These are phyloP conservation scores for Myotis pilosus DNA, from an alignment of 2,797 vertebrate genomes.

Conservation along the genomic window DNA sequence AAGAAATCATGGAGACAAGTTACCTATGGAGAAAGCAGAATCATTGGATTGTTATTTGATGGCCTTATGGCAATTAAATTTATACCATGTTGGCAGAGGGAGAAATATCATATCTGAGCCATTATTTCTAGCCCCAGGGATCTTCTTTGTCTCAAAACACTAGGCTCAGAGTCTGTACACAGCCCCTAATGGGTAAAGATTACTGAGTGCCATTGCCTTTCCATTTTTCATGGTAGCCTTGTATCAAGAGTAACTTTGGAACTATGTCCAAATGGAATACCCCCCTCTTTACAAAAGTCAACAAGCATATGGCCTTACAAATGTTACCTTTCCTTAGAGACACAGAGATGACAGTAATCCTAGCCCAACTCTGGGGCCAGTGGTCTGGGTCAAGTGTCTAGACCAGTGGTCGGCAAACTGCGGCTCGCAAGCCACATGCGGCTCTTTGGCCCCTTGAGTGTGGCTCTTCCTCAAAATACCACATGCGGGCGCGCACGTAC, in stretches of 20 bases:
- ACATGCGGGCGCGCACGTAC: too few relatives aligned
- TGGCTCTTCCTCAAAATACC: too few relatives aligned
- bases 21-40: slow-evolving; percentile 87
- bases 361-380: not conserved
- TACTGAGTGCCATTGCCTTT: not conserved
- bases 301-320: not conserved
- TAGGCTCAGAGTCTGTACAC: not conserved
- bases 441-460: too few relatives aligned
- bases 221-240: not conserved
- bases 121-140: not conserved
- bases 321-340: not conserved
- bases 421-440: too few relatives aligned
- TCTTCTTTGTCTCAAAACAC: slow-evolving; percentile 10
- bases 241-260: slow-evolving; percentile 37
- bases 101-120: not conserved
- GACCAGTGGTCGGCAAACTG: not conserved
- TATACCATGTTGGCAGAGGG: not conserved
- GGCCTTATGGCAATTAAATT: slow-evolving; percentile 29
- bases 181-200: not conserved
- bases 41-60: slow-evolving; percentile 31
- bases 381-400: not conserved
- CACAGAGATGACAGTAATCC: not conserved
- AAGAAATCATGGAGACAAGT: slow-evolving; percentile 99
- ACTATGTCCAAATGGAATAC: not conserved
- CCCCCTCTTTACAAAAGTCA: not conserved